Evolutionary conservation across 2,113 vertebrate species (phyloP).

Genomic region (Cygnus buccinator): DNA sequence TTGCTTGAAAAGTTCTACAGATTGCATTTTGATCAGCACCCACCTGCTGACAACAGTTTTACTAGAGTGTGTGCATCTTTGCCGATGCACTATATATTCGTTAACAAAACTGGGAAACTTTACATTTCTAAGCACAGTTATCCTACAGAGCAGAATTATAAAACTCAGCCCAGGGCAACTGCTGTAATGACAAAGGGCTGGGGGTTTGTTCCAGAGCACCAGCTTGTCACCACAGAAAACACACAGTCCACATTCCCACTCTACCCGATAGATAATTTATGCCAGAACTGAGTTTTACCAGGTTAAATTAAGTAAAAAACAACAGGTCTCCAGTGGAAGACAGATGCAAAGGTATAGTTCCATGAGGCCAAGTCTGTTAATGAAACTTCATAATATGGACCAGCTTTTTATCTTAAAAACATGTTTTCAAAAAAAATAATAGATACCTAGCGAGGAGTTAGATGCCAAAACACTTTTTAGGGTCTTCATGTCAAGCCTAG

Average conservation of each 20-base stretch:
- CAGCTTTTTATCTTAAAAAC: neutral
- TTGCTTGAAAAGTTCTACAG: neutral
- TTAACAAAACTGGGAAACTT: no score
- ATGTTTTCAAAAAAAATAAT: neutral
- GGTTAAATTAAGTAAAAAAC: neutral
- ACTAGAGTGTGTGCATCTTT: no score
- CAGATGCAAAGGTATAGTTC: neutral
- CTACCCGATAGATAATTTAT: neutral
- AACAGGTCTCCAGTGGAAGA: neutral
- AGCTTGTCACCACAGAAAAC: neutral
- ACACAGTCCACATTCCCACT: neutral
- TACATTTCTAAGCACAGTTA: no score
- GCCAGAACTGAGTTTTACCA: no score
- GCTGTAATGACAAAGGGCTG: neutral
- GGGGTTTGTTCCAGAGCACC: neutral
- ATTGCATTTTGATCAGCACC: neutral
- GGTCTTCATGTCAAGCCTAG: neutral
- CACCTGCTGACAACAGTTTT: neutral
- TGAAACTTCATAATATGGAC: neutral
- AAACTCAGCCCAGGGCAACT: neutral
- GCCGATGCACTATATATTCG: neutral
- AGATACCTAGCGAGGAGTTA: neutral
- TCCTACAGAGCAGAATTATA: neutral
- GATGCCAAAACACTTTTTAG: no score
- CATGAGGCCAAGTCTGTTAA: no score